phyloP scores from a whole-genome alignment of 1,140 invertebrate species.

The Drosophila kohkoa region DNA sequence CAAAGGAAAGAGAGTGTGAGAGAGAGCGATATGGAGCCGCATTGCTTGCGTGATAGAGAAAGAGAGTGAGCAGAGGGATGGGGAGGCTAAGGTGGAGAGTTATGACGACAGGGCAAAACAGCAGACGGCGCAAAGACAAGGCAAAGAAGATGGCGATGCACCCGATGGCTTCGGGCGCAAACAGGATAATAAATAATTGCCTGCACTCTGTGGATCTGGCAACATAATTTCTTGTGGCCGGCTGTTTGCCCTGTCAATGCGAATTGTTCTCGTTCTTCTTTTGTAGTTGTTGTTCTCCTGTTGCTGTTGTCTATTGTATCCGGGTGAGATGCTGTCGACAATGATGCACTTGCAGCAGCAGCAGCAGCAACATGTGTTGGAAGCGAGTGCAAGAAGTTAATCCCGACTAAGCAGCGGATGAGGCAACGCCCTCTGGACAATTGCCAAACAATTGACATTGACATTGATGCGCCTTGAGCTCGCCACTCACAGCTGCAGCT shows the following conservation, averaged over 20 bases:
- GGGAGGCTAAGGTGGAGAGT: constrained; percentile 23
- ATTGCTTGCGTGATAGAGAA: constrained; percentile 9
- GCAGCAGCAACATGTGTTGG: constrained; percentile 60
- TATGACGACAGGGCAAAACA: constrained; percentile 39
- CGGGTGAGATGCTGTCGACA: constrained; percentile 11
- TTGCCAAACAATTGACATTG: constrained; percentile 58
- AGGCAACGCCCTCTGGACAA: constrained; percentile 69
- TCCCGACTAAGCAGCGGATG: constrained; percentile 69
- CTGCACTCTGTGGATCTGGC: constrained; percentile 49
- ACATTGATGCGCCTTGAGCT: constrained; percentile 47
- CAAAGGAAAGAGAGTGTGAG: constrained; percentile 4
- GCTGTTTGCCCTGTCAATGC: constrained; percentile 48
- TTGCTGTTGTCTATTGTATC: constrained; percentile 29
- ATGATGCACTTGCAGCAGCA: constrained; percentile 41
- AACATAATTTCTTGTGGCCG: constrained; percentile 71
- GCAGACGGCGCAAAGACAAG: constrained; percentile 58
- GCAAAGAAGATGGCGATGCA: constrained; percentile 56
- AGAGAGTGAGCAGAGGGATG: too few species aligned
- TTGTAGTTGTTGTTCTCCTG: neutral
- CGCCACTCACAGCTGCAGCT: constrained; percentile 36
- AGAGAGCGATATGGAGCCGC: neutral
- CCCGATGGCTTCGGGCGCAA: constrained; percentile 62
- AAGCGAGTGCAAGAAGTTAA: constrained; percentile 62
- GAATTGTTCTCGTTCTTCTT: neutral
- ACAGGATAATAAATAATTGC: constrained; percentile 82